A percentile compares a stretch with the other conserved stretches of the same genome.
These are phyloP conservation scores for Malurus melanocephalus DNA, from an alignment of 2,113 vertebrate species.

Conservation along the genomic window DNA sequence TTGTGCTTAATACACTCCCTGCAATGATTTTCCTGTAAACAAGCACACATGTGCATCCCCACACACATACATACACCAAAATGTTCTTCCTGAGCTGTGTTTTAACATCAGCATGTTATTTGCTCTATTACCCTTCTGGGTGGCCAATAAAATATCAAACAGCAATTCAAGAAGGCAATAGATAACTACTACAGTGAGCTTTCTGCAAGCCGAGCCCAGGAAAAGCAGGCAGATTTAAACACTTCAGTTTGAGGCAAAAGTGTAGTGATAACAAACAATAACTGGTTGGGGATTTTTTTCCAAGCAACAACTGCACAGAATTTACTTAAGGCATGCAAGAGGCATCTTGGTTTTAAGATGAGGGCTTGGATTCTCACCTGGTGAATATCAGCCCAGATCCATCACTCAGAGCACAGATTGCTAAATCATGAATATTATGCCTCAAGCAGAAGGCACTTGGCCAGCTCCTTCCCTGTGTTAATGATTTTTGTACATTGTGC, in stretches of 20 bases:
- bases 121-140: slow-evolving; percentile 27
- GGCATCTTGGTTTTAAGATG: neutral
- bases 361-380: slow-evolving; percentile 17
- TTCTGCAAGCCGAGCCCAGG: neutral
- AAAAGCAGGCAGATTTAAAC: neutral
- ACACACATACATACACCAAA: neutral
- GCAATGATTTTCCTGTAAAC: neutral
- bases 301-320: neutral
- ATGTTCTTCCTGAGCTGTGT: neutral
- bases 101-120: neutral
- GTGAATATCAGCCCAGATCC: neutral
- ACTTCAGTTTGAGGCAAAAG: neutral
- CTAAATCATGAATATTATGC: slow-evolving; percentile 18
- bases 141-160: slow-evolving; percentile 38
- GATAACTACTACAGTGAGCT: neutral
- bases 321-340: neutral
- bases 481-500: slow-evolving; percentile 39
- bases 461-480: slow-evolving; percentile 26
- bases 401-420: neutral
- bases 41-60: neutral
- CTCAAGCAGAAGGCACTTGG: slow-evolving; percentile 19
- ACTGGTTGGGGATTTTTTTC: neutral
- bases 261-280: neutral
- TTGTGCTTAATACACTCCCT: neutral
- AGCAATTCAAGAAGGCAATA: slow-evolving; percentile 3